Base-by-base conservation (phyloP, 2,888 invertebrate species). In the Brachylomia viminalis region DNA sequence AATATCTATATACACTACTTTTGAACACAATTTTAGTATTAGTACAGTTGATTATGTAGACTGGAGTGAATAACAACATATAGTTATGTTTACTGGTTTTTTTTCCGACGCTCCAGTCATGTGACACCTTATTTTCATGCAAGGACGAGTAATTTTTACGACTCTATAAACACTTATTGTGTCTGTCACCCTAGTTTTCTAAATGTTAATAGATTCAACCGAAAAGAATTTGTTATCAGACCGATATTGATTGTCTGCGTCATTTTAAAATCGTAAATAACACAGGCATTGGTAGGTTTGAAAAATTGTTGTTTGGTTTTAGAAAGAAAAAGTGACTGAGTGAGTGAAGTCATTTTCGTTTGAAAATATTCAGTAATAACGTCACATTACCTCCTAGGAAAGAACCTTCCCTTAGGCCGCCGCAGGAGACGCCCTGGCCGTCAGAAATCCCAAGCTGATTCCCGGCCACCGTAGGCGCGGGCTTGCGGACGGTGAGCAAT, bases 171-270 rank as follows among this genome's bases (percentile, higher is more conserved):
- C 47, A 58, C 23, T 20, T 30, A 75, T 38, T 62, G 68, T 47
- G 54, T 62, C 59, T 62, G 42, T 56, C 61, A 67, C 61, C 68
- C 33, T 69, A 45, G 13, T 42, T 27, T 66, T 52, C 3, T 59
- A 72, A 80, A 80, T 81, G 80, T 70, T 72, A 81, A 80, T 72
- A 47, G 27, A 81, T 80, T 81, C 81, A 77, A 70, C 23, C 69
- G 61, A 66, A 75, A 56, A 58, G 4, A 15, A 17, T 80, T 77
- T 61, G 47, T 66, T 69, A 52, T 56, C 33, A 11, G 1, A 49
- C 17, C 17, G 33, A 77, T 72, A 52, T 72, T 65, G 61, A 59
- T 61, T 27, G 27, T 20, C 56, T 52, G 65, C 27, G 38, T 20
- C 42, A 70, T 70, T 79, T 56, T 33, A 47, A 59, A 23, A 47